Conservation (phyloP, 2,797 vertebrate species). For the Acanthis flammea region DNA sequence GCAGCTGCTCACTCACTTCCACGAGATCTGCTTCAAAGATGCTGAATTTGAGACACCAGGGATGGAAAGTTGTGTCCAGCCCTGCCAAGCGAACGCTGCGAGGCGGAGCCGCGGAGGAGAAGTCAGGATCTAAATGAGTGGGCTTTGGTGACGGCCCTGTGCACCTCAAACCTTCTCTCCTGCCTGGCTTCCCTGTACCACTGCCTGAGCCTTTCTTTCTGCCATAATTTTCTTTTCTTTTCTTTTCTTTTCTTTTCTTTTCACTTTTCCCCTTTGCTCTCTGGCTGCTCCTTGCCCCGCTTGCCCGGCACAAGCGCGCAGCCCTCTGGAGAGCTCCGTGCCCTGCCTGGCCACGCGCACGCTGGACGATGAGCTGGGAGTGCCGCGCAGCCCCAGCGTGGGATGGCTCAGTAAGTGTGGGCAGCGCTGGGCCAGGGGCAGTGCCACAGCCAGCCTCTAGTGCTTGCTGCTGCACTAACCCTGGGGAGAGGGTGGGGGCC, state of each 20-base stretch:
- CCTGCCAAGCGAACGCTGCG: rapidly evolving
- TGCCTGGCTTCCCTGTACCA: constrained; percentile 33
- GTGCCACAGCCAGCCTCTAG: neutral
- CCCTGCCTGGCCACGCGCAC: constrained; percentile 90
- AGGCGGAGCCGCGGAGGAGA: neutral
- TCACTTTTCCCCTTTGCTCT: constrained; percentile 66
- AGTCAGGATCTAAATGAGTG: neutral
- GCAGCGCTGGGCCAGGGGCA: neutral
- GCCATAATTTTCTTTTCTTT: neutral
- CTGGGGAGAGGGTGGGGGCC: rapidly evolving
- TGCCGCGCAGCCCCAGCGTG: constrained; percentile 88
- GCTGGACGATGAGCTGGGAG: constrained; percentile 85
- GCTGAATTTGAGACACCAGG: neutral
- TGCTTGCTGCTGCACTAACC: neutral
- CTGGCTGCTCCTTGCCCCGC: constrained; percentile 67
- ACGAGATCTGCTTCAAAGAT: neutral
- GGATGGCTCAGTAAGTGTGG: constrained; percentile 96
- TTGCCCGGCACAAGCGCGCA: constrained; percentile 85
- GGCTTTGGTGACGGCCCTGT: neutral
- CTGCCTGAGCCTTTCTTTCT: neutral
- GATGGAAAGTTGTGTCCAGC: neutral
- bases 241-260: neutral
- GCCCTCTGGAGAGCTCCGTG: constrained; percentile 91
- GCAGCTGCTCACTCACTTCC: neutral
- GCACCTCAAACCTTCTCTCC: neutral